These are phyloP conservation scores for Yasuhikotakia modesta DNA, from an alignment of 2,797 vertebrate species.

Conservation along the genomic window DNA sequence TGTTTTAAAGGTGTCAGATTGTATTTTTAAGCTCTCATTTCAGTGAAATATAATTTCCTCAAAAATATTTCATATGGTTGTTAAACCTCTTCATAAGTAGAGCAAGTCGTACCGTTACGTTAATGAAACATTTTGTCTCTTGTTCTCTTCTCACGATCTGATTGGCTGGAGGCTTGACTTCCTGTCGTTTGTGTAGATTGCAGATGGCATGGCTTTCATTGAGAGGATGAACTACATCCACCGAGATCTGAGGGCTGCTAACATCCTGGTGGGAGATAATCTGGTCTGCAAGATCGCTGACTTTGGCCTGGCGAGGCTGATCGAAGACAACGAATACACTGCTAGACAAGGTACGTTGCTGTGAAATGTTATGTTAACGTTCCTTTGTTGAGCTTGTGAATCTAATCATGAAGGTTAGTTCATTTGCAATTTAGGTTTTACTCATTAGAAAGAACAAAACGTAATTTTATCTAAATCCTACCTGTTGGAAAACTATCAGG, in stretches of 20 bases:
- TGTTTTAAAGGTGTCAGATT: too few relatives aligned
- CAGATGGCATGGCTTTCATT: constrained; percentile 98
- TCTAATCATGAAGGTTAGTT: background rate
- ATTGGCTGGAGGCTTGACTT: constrained; percentile 8
- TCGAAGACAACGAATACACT: constrained; percentile 98
- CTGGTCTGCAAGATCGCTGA: constrained; percentile 98
- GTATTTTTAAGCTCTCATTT: background rate
- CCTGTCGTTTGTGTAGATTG: constrained; percentile 76
- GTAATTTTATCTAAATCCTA: background rate
- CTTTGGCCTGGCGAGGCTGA: constrained; percentile 95
- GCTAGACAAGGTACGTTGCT: constrained; percentile 90
- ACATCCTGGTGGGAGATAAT: constrained; percentile 97
- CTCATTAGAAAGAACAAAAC: background rate
- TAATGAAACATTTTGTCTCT: background rate
- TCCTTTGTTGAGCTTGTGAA: background rate
- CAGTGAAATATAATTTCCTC: background rate
- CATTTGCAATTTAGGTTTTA: background rate
- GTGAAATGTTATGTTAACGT: background rate
- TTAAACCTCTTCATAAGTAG: constrained; percentile 1
- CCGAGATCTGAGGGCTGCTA: constrained; percentile 95
- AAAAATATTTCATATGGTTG: background rate
- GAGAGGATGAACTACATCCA: constrained; percentile 99
- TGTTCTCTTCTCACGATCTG: too few relatives aligned
- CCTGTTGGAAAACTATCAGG: too few relatives aligned
- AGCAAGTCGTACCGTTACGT: background rate